Percentiles rank a stretch among this genome's conserved stretches.
These are phyloP conservation scores for Drosophila eugracilis DNA, from an alignment of 1,140 invertebrate genomes.

Conservation along the genomic window DNA sequence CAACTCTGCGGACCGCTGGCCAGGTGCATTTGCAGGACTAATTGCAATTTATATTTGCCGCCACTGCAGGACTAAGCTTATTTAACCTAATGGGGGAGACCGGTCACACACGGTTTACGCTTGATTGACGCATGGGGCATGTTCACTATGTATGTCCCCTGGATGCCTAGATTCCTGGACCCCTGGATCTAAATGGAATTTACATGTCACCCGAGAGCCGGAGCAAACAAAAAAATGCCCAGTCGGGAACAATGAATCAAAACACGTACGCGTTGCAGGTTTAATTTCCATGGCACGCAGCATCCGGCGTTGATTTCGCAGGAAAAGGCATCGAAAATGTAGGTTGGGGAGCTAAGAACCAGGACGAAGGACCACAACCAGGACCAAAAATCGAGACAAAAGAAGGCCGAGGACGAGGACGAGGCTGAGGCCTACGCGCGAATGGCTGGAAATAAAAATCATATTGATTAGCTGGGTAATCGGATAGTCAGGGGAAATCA, in stretches of 20 bases:
- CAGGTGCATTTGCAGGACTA: conserved; percentile 50
- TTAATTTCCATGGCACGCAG: conserved; percentile 76
- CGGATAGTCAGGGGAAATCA: conserved; percentile 66
- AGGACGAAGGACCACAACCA: conserved; percentile 8
- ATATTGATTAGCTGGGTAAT: conserved; percentile 71
- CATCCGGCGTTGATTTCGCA: conserved; percentile 75
- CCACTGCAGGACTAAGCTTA: conserved; percentile 46
- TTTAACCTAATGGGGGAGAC: conserved; percentile 42
- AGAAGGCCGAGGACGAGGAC: too few species aligned
- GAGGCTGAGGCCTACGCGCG: conserved; percentile 7
- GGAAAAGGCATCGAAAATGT: conserved; percentile 25
- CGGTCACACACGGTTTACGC: conserved; percentile 31
- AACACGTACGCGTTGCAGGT: conserved; percentile 50
- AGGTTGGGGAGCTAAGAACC: neutral
- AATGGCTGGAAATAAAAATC: conserved; percentile 58
- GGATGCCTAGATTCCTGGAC: neutral
- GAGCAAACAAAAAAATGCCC: conserved; percentile 35
- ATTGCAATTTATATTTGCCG: conserved; percentile 65
- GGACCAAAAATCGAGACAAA: conserved; percentile 7
- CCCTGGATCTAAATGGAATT: conserved; percentile 49
- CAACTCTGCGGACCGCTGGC: conserved; percentile 11
- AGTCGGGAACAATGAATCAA: conserved; percentile 39
- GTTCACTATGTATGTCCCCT: too few species aligned
- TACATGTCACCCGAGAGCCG: conserved; percentile 37
- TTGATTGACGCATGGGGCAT: conserved; percentile 60